These are phyloP conservation scores for Parapsyche elsis DNA, from an alignment of 1,140 invertebrate genomes.

Conservation along the genomic window DNA sequence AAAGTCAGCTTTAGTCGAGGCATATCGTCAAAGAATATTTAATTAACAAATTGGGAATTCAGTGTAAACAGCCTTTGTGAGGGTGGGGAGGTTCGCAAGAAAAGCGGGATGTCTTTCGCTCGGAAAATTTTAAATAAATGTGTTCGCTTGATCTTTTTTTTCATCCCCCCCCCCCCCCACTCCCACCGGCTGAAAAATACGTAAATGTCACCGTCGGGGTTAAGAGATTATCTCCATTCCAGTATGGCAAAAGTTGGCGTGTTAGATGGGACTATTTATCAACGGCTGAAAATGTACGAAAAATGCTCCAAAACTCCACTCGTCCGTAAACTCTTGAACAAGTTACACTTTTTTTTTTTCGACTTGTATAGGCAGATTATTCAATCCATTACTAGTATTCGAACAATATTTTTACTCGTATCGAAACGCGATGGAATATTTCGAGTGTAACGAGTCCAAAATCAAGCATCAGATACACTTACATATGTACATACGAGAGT, in stretches of 20 bases:
- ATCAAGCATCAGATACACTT: too few species aligned
- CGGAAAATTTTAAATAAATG: slow-evolving; percentile 40
- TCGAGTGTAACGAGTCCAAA: too few species aligned
- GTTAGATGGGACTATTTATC: slow-evolving; percentile 41
- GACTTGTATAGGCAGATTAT: too few species aligned
- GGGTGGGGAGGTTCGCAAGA: not conserved
- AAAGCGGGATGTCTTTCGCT: not conserved
- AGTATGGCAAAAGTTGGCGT: slow-evolving; percentile 43
- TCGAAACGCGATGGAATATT: too few species aligned
- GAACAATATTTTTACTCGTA: too few species aligned
- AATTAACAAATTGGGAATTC: slow-evolving; percentile 42
- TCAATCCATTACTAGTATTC: too few species aligned
- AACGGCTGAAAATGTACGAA: slow-evolving; percentile 14
- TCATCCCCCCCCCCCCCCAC: not conserved
- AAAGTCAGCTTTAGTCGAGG: not conserved
- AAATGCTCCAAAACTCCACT: slow-evolving; percentile 17
- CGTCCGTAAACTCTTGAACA: not conserved
- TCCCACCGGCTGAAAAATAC: slow-evolving; percentile 17
- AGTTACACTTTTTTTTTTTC: too few species aligned
- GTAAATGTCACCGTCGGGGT: slow-evolving; percentile 41
- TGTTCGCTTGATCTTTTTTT: slow-evolving; percentile 29
- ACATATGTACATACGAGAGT: too few species aligned
- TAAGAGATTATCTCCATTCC: slow-evolving; percentile 41
- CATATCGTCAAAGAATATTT: slow-evolving; percentile 12
- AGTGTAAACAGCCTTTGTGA: slow-evolving; percentile 8